Evolutionary conservation across 2,797 vertebrate species (phyloP), one percentile per base, ranked within the genome.

Genomic region (Todus mexicanus): DNA sequence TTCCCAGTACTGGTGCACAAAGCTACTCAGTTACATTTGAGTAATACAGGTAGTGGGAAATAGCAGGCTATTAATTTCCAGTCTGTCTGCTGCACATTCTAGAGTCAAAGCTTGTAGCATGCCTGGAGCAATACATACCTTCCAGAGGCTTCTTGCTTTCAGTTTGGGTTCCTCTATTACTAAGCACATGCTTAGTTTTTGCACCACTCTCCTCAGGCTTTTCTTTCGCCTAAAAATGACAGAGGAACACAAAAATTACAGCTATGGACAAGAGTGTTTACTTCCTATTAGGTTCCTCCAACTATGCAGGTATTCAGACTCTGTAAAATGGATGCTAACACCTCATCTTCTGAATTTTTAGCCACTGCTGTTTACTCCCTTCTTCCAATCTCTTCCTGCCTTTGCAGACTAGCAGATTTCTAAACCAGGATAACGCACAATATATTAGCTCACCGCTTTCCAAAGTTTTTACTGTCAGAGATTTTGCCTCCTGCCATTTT

Each of bases 181-280:
- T 96, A 84, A 96, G 83, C 7, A 42, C 92, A 88, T 95, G 95
- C 93, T 98, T 97, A 37, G 96, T 95, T 78, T 97, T 98, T 73
- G 94, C 89, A 73, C 92, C 97, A 50, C 96, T 97, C 79, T 98
- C 97, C 72, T 98, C 98, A 38, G 93, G 93, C 89, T 96, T 97
- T 87, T 98, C 98, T 94, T 97, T 98, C 94, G 97, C 98, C 98
- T 98, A 90, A 95, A 96, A 97, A 93, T 77, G 29, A 83, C 74
- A 86, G 26, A 10, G 37, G 21, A 81, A 77, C 50, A 81, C 22
- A 96, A 50, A 85, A 89, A 56, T 12, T 68, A 45, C 11, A 69
- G 54, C 81, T 66, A 75, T 5, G 38, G 45, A 35, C 47, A 37
- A 40, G 31, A 68, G 29, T 18, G 11, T 42, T 65, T n/a, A 43